A percentile compares a stretch with the other conserved stretches of the same genome.
phyloP scores from a whole-genome alignment of 2,888 invertebrate genomes.

The Craniophora ligustri region DNA sequence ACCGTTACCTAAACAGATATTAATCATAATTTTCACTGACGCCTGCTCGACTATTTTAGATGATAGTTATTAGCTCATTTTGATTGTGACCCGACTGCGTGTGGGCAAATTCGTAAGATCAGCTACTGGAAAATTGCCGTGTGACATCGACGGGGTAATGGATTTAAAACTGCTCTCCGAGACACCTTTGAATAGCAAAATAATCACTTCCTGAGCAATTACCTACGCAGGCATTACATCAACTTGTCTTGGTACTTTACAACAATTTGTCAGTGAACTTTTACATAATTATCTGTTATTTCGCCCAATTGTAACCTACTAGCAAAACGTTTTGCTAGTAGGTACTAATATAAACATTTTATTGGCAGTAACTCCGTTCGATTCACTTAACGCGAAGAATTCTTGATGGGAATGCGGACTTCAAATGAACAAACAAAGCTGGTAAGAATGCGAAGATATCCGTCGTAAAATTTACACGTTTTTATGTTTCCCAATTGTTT shows the following conservation, averaged over 20 bases:
- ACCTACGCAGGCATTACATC: slow-evolving; percentile 63
- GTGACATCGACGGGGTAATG: slow-evolving; percentile 83
- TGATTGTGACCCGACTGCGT: slow-evolving; percentile 78
- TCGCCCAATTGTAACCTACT: slow-evolving; percentile 28
- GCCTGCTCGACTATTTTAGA: slow-evolving; percentile 80
- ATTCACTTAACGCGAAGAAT: slow-evolving; percentile 47
- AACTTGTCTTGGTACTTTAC: slow-evolving; percentile 64
- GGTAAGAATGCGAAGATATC: slow-evolving; percentile 41
- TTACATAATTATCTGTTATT: slow-evolving; percentile 33
- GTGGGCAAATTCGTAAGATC: slow-evolving; percentile 75
- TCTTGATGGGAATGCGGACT: slow-evolving; percentile 51
- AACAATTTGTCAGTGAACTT: slow-evolving; percentile 54
- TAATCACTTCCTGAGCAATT: slow-evolving; percentile 84
- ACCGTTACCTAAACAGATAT: slow-evolving; percentile 87
- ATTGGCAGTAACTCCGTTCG: slow-evolving; percentile 30
- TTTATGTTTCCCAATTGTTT: slow-evolving; percentile 45
- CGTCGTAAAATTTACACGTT: slow-evolving; percentile 50
- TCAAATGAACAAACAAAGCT: slow-evolving; percentile 44
- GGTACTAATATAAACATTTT: slow-evolving; percentile 33
- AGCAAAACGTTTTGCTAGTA: slow-evolving; percentile 17
- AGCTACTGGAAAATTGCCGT: slow-evolving; percentile 87
- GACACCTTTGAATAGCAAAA: slow-evolving; percentile 80
- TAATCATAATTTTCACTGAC: slow-evolving; percentile 88
- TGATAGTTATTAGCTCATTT: slow-evolving; percentile 86
- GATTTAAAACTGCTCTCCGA: slow-evolving; percentile 83